Percentiles rank a stretch among this genome's conserved stretches.
Evolutionary conservation across 1,140 invertebrate species (phyloP).

Genomic region (Asobara japonica): DNA sequence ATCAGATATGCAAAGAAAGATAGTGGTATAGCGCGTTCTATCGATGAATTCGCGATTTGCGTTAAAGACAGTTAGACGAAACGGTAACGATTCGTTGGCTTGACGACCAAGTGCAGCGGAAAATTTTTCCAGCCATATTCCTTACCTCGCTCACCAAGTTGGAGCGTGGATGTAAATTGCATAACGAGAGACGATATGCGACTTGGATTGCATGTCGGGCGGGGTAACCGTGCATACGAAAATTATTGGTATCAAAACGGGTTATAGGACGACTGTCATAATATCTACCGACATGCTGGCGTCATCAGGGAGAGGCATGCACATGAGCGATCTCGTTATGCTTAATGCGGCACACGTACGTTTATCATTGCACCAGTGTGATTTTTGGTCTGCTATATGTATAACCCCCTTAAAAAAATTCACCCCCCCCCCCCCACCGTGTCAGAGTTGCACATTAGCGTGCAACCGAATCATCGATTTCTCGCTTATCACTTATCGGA

Average conservation of each 20-base stretch:
- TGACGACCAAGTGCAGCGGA: neutral
- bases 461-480: constrained; percentile 41
- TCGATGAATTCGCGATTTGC: constrained; percentile 29
- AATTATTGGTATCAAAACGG: constrained; percentile 39
- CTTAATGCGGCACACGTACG: constrained; percentile 33
- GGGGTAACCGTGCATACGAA: constrained; percentile 16
- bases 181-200: constrained; percentile 21
- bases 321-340: constrained; percentile 36
- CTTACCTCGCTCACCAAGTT: neutral
- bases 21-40: neutral
- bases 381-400: constrained; percentile 8
- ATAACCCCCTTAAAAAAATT: neutral
- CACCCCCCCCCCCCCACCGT: too few species aligned
- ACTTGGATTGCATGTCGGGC: constrained; percentile 33
- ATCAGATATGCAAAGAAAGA: constrained; percentile 4
- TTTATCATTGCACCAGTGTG: neutral
- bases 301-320: constrained; percentile 22
- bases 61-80: constrained; percentile 19
- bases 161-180: constrained; percentile 30
- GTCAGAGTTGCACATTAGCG: constrained; percentile 21
- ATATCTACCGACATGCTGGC: constrained; percentile 17
- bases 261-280: constrained; percentile 35
- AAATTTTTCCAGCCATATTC: neutral
- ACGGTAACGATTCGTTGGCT: constrained; percentile 16
- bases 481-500: constrained; percentile 35